Conservation (phyloP, 2,797 vertebrate genomes). For the Xenopus petersii region DNA sequence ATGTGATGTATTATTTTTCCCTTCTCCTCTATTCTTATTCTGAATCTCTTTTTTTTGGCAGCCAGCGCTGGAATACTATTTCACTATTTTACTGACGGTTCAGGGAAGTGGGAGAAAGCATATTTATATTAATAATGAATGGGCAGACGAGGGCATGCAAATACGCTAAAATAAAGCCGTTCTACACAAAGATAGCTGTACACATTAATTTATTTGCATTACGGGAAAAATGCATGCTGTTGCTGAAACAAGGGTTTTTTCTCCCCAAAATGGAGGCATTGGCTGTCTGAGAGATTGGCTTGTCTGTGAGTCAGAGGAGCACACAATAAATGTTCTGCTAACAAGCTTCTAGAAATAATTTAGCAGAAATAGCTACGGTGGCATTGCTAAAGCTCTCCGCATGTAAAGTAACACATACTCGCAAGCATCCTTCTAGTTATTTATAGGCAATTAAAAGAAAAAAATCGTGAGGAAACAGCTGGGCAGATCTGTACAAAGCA, state of each 20-base stretch:
- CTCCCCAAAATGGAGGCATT: background rate
- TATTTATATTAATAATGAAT: too few relatives aligned
- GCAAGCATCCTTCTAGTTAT: conserved; percentile 16
- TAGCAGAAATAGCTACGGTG: background rate
- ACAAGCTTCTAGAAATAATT: background rate
- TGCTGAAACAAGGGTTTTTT: background rate
- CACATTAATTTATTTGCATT: too few relatives aligned
- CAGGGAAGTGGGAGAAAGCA: too few relatives aligned
- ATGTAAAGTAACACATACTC: conserved; percentile 5
- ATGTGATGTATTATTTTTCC: too few relatives aligned
- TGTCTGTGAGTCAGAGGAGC: background rate
- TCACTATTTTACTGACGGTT: too few relatives aligned
- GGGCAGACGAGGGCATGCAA: too few relatives aligned
- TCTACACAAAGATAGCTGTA: too few relatives aligned
- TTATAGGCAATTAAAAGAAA: conserved; percentile 26
- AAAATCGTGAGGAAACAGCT: conserved; percentile 37
- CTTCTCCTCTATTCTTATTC: too few relatives aligned
- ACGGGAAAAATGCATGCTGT: too few relatives aligned
- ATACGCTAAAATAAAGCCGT: too few relatives aligned
- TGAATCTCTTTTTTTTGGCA: too few relatives aligned
- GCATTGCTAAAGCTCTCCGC: background rate
- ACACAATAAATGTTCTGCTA: background rate
- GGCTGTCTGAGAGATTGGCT: background rate
- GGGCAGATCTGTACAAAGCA: conserved; percentile 29
- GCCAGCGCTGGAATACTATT: too few relatives aligned